These are phyloP conservation scores for Notolepis coatsorum DNA, from an alignment of 2,797 vertebrate species.

Conservation along the genomic window DNA sequence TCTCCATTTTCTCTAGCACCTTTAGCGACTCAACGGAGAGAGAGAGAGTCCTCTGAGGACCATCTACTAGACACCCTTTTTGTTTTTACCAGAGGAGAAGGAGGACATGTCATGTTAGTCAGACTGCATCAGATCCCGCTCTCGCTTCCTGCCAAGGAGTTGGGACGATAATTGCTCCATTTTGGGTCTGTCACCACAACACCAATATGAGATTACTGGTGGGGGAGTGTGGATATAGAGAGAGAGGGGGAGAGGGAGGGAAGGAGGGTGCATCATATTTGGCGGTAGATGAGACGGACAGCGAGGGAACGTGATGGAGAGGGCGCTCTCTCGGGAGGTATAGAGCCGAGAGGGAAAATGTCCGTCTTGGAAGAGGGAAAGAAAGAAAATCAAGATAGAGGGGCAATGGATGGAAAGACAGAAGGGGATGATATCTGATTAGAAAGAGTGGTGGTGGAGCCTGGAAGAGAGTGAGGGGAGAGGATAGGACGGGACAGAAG, in stretches of 20 bases:
- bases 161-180: neutral
- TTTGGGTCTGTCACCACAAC: neutral
- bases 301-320: too few relatives aligned
- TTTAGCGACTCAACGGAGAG: conserved; percentile 11
- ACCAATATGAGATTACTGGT: neutral
- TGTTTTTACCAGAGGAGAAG: too few relatives aligned
- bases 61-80: neutral
- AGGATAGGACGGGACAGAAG: neutral
- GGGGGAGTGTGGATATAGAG: too few relatives aligned
- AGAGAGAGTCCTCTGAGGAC: too few relatives aligned
- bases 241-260: neutral
- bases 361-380: neutral
- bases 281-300: too few relatives aligned
- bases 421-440: too few relatives aligned
- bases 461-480: neutral
- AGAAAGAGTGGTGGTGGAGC: too few relatives aligned
- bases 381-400: too few relatives aligned
- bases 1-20: too few relatives aligned
- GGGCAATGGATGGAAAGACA: neutral
- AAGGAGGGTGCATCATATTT: too few relatives aligned
- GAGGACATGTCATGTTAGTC: conserved; percentile 5
- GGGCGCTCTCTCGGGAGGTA: too few relatives aligned
- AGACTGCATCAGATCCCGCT: neutral
- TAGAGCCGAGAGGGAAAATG: too few relatives aligned
- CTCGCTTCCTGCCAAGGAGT: neutral